These are phyloP conservation scores for Chrysolina oricalcia DNA, from an alignment of 2,888 invertebrate species.

Conservation along the genomic window DNA sequence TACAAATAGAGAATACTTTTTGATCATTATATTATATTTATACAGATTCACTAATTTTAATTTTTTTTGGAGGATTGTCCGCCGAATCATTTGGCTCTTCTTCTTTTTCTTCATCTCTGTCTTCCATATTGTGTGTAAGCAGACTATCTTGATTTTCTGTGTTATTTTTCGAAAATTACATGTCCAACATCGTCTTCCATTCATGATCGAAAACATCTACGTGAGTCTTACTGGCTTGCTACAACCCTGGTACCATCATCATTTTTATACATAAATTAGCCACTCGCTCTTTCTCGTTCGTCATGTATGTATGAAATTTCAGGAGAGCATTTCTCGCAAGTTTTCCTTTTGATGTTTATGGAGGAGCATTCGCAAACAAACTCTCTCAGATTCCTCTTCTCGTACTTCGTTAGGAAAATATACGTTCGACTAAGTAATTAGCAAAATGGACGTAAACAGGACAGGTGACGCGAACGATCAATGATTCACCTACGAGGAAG, in stretches of 20 bases:
- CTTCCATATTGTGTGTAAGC: no score
- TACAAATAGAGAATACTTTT: no score
- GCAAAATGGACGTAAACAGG: background rate
- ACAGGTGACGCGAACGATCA: background rate
- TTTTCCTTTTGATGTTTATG: conserved; percentile 2
- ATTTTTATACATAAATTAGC: background rate
- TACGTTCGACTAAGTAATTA: conserved; percentile 7
- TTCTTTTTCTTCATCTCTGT: no score
- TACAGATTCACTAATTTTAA: no score
- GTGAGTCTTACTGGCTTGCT: no score
- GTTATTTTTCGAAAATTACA: no score
- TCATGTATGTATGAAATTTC: background rate
- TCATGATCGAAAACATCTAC: no score
- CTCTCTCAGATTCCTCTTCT: background rate
- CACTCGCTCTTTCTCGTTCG: background rate
- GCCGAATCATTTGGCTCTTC: no score
- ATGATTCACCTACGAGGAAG: background rate
- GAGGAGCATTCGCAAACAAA: background rate
- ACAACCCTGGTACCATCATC: background rate
- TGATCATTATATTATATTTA: no score
- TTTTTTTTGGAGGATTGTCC: no score
- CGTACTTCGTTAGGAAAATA: conserved; percentile 13
- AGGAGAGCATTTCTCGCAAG: background rate
- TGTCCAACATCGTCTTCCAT: no score
- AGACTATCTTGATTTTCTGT: no score